phyloP scores from a whole-genome alignment of 2,797 vertebrate species.

The Enteromius treurensis region DNA sequence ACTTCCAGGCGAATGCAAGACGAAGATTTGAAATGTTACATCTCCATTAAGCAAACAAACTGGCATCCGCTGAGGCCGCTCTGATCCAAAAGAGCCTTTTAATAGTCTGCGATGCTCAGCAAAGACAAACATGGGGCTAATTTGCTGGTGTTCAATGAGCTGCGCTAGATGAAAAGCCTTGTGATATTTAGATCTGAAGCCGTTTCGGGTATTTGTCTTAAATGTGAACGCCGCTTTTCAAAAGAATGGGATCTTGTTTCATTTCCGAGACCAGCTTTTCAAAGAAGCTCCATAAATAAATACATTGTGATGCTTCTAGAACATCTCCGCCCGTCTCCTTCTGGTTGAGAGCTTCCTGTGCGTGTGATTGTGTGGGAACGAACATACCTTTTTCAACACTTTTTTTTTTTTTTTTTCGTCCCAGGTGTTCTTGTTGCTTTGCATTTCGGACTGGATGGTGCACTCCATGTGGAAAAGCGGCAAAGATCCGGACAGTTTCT shows the following conservation, averaged over 20 bases:
- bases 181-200: slow-evolving; percentile 43
- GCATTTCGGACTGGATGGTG: slow-evolving; percentile 97
- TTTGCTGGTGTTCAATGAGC: slow-evolving; percentile 44
- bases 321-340: not conserved
- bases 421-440: slow-evolving; percentile 90
- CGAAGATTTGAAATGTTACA: slow-evolving; percentile 31
- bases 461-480: slow-evolving; percentile 95
- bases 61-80: not conserved
- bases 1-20: slow-evolving; percentile 15
- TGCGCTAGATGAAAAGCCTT: slow-evolving; percentile 28
- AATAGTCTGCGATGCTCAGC: slow-evolving; percentile 13
- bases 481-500: slow-evolving; percentile 97
- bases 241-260: slow-evolving; percentile 22
- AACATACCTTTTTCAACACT: too few species aligned
- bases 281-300: slow-evolving; percentile 33
- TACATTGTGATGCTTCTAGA: not conserved
- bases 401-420: not conserved
- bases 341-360: slow-evolving; percentile 5
- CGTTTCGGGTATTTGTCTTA: slow-evolving; percentile 15
- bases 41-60: slow-evolving; percentile 43
- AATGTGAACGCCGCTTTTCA: slow-evolving; percentile 9
- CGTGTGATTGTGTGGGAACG: not conserved
- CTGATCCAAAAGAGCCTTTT: slow-evolving; percentile 39
- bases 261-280: slow-evolving; percentile 32
- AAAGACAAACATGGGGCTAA: not conserved